Percentiles rank a stretch among this genome's conserved stretches.
Conservation (phyloP, 2,797 vertebrate species). For the Acrossocheilus fasciatus region DNA sequence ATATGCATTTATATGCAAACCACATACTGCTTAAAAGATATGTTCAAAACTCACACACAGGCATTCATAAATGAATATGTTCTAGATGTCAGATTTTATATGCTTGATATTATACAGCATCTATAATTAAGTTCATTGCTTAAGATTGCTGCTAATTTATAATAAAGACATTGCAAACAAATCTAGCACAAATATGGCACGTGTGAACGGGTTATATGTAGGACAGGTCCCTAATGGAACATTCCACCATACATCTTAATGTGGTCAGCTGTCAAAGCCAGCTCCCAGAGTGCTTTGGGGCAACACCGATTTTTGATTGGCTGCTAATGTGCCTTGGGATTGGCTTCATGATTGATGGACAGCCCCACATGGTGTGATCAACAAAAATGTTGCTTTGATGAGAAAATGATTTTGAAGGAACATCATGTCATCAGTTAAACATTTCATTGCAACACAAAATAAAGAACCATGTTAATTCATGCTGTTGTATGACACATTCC, state of each 20-base stretch:
- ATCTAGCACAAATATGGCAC: background rate
- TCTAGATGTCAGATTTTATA: background rate
- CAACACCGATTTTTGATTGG: conserved; percentile 60
- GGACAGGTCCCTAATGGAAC: conserved; percentile 28
- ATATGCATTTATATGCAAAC: background rate
- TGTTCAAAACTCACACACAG: background rate
- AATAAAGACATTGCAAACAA: background rate
- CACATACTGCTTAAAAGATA: background rate
- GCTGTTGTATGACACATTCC: conserved; percentile 24
- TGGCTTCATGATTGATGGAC: conserved; percentile 69
- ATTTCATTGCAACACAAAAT: background rate
- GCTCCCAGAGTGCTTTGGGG: conserved; percentile 29
- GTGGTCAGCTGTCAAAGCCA: conserved; percentile 39
- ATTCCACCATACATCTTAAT: conserved; percentile 38
- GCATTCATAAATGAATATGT: background rate
- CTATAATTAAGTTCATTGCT: background rate
- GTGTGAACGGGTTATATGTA: background rate
- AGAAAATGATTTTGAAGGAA: conserved; percentile 2
- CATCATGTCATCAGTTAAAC: background rate
- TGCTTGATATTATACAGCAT: background rate
- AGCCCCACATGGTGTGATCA: conserved; percentile 66
- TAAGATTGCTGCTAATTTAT: background rate
- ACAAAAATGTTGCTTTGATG: conserved; percentile 63
- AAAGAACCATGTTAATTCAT: background rate
- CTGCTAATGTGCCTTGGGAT: conserved; percentile 63